phyloP scores from a whole-genome alignment of 2,113 vertebrate genomes.

The Mustela nigripes region DNA sequence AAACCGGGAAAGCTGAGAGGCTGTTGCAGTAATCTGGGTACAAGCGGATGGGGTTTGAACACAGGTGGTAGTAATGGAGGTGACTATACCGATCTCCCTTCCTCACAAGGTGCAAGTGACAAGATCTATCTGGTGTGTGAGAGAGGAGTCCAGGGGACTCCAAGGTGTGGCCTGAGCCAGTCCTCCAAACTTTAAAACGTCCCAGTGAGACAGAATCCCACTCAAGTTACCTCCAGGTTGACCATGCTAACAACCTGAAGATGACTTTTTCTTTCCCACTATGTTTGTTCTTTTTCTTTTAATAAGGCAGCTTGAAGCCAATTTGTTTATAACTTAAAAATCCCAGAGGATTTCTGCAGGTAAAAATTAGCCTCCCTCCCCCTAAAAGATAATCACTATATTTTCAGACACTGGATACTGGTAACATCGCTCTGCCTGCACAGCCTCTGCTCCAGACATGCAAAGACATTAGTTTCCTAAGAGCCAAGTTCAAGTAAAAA shows the following conservation, averaged over 20 bases:
- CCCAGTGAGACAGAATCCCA: not conserved
- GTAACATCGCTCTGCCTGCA: slow-evolving; percentile 46
- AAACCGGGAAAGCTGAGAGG: not conserved
- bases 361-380: slow-evolving; percentile 9
- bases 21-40: not conserved
- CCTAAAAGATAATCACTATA: not conserved
- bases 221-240: not conserved
- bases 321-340: slow-evolving; percentile 41
- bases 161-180: not conserved
- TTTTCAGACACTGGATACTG: not conserved
- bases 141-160: not conserved
- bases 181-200: not conserved
- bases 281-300: slow-evolving; percentile 41
- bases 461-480: slow-evolving; percentile 72
- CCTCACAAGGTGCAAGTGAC: not conserved
- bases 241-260: not conserved
- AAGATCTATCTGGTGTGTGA: not conserved
- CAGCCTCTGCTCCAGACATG: not conserved
- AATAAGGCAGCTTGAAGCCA: slow-evolving; percentile 54
- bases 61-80: not conserved
- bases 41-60: not conserved
- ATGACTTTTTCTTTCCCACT: not conserved
- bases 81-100: not conserved
- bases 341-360: not conserved
- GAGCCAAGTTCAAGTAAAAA: slow-evolving; percentile 72